Conservation (phyloP, 2,888 invertebrate species). For the Drosophila setosimentum region DNA sequence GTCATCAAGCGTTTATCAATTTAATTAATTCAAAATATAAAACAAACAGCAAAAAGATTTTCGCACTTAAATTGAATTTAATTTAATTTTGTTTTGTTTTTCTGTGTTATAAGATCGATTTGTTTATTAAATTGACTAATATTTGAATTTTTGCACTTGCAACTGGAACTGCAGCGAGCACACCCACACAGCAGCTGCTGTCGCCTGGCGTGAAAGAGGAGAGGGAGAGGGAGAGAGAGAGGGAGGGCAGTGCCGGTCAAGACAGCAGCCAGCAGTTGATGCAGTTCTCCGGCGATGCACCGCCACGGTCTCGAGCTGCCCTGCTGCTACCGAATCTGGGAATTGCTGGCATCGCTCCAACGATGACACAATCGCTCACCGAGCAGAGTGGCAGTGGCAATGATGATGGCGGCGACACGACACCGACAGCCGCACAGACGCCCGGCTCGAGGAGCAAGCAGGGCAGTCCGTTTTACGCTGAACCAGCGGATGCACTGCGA, state of each 20-base stretch:
- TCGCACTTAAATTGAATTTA: too few relatives aligned
- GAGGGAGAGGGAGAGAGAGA: conserved; percentile 81
- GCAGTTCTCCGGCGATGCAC: conserved; percentile 81
- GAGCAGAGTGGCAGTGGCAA: conserved; percentile 56
- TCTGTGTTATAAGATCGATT: background rate
- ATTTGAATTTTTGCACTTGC: background rate
- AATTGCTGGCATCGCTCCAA: conserved; percentile 4
- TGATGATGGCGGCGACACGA: conserved; percentile 80
- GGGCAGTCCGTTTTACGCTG: conserved; percentile 95
- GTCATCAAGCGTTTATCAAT: too few relatives aligned
- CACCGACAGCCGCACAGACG: conserved; percentile 82
- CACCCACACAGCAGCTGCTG: conserved; percentile 86
- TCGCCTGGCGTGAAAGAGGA: conserved; percentile 85
- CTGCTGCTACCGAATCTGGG: conserved; percentile 74
- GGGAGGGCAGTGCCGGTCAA: conserved; percentile 68
- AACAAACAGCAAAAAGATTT: too few relatives aligned
- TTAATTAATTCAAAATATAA: too few relatives aligned
- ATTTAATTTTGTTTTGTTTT: too few relatives aligned
- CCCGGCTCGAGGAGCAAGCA: conserved; percentile 87
- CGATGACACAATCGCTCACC: conserved; percentile 74
- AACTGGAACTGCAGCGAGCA: conserved; percentile 84
- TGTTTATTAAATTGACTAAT: background rate
- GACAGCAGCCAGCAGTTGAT: conserved; percentile 74
- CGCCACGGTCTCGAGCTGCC: conserved; percentile 80
- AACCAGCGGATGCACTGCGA: conserved; percentile 93